Conservation (phyloP, 1,140 invertebrate genomes). For the Spodoptera frugiperda region DNA sequence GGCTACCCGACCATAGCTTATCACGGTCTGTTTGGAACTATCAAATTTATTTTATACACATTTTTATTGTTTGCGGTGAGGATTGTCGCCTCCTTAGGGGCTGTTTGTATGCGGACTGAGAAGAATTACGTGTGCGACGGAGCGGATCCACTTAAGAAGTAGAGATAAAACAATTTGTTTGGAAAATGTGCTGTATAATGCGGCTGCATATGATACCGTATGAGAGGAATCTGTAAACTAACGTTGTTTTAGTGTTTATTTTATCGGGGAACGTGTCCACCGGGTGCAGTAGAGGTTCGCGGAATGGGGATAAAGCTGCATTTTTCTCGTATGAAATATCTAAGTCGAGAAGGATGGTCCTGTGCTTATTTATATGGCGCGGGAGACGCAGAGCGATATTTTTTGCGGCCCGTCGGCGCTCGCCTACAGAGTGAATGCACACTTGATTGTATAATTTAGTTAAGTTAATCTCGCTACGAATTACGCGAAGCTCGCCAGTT, state of each 20-base stretch:
- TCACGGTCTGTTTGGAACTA: conserved; percentile 73
- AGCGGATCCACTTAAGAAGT: conserved; percentile 73
- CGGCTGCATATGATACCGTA: conserved; percentile 53
- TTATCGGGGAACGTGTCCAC: conserved; percentile 61
- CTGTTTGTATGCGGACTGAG: conserved; percentile 82
- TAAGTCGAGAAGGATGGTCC: conserved; percentile 32
- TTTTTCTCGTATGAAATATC: conserved; percentile 58
- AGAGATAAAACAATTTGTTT: conserved; percentile 83
- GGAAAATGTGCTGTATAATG: conserved; percentile 70
- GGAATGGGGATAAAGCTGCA: conserved; percentile 55
- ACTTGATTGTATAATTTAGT: conserved; percentile 67
- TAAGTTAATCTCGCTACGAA: conserved; percentile 62
- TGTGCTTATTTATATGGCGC: conserved; percentile 46
- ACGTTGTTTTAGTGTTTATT: conserved; percentile 61
- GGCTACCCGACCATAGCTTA: conserved; percentile 24
- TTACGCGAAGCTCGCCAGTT: conserved; percentile 57
- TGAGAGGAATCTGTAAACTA: conserved; percentile 62
- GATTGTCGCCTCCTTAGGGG: conserved; percentile 82
- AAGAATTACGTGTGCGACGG: conserved; percentile 77
- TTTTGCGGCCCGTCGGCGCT: conserved; percentile 41
- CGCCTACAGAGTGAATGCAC: conserved; percentile 56
- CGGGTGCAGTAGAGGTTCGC: conserved; percentile 56
- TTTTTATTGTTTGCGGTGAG: conserved; percentile 83
- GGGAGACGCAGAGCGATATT: conserved; percentile 34
- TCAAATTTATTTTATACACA: conserved; percentile 85